A percentile compares a stretch with the other conserved stretches of the same genome.
Conservation (phyloP, 1,140 invertebrate species). For the Colletes gigas region DNA sequence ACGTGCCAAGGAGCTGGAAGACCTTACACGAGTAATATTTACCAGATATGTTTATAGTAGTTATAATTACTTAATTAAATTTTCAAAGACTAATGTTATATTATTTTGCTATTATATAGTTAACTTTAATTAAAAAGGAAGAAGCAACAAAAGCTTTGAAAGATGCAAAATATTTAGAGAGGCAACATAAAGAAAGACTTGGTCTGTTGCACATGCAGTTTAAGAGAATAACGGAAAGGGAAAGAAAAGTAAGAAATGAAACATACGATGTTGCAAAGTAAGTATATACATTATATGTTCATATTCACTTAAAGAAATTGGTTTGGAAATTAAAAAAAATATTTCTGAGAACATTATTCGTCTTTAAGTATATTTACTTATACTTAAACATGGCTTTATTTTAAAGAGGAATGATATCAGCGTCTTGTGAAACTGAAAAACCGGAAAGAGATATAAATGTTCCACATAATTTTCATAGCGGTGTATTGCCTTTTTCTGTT, state of each 20-base stretch:
- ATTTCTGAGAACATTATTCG: neutral
- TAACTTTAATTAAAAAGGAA: constrained; percentile 71
- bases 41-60: neutral
- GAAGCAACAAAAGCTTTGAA: constrained; percentile 73
- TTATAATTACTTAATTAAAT: constrained; percentile 19
- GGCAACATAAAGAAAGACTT: constrained; percentile 71
- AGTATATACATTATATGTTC: constrained; percentile 10
- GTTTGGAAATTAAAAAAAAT: constrained; percentile 3
- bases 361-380: neutral
- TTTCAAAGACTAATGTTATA: constrained; percentile 16
- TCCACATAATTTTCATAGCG: constrained; percentile 41
- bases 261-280: constrained; percentile 74
- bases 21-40: constrained; percentile 72
- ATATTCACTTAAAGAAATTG: neutral
- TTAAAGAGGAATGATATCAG: constrained; percentile 69
- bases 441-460: constrained; percentile 67
- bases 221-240: constrained; percentile 69
- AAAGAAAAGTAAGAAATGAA: constrained; percentile 71
- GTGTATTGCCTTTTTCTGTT: constrained; percentile 28
- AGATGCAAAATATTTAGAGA: constrained; percentile 72
- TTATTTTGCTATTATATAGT: constrained; percentile 56
- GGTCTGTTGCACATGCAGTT: constrained; percentile 70
- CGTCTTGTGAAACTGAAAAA: constrained; percentile 62
- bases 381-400: constrained; percentile 20
- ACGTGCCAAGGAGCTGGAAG: constrained; percentile 75